Evolutionary conservation across 2,888 invertebrate genomes (phyloP), one percentile per base, ranked within the genome.

Genomic region (Yponomeuta evonymella): DNA sequence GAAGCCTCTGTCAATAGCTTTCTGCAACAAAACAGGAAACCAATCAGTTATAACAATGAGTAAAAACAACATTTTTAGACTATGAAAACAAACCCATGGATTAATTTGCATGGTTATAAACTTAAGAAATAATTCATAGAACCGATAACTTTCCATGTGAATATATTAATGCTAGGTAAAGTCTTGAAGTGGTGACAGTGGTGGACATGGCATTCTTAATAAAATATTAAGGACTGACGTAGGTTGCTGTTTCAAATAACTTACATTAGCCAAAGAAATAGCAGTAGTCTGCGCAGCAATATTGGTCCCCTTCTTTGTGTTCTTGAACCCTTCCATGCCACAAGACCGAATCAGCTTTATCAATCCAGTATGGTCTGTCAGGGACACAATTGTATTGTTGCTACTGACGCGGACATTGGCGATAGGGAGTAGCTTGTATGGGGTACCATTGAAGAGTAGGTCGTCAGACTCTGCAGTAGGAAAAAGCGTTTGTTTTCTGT

Each of bases 221-320:
- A 15, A 58, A 15, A 51, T 2, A 10, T 51, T 10, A 51, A 15
- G 51, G 29, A 64, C 23, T 6, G 2, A 15, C 30, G 4, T 6
- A 48, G 15, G 23, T 30, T 93, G 90, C 75, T 75, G 70, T 77
- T 63, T 11, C 73, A 48, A n/a, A 43, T 29, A 74, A 87, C 94
- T 93, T 91, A 97, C 97, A 72, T 91, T 89, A 75, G 96, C 96
- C 77, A 98, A 89, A 72, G 93, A 94, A 71, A 98, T 95, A 36
- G 97, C 98, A 36, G 98, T 97, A 12, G 98, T 97, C 88, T 99
- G 98, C 2, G 98, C 99, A 63, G 99, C 99, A 79, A 99, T 96
- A 83, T 98, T 98, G 5, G 99, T 99, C 73, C 98, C 98, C 87
- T 99, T 99, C 77, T 96, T 95, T 0, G 98, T 95, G 85, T 98